Percentiles rank a stretch among this genome's conserved stretches.
These are phyloP conservation scores for Melinaea menophilus DNA, from an alignment of 2,888 invertebrate species.

Conservation along the genomic window DNA sequence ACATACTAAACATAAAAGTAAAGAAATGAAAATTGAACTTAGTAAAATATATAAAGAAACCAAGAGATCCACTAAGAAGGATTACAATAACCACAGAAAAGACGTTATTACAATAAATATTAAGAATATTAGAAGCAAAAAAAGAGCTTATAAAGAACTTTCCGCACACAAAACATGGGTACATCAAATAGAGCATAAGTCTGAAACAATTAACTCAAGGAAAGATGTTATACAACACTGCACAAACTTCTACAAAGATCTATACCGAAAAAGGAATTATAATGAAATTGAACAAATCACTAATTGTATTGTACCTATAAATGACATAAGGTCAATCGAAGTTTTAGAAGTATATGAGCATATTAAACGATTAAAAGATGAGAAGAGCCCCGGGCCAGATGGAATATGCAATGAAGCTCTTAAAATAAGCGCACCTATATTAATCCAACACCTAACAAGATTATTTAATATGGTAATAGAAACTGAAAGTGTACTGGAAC, in stretches of 20 bases:
- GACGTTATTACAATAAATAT: constrained; percentile 23
- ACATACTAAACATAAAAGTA: too few species aligned
- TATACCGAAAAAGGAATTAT: constrained; percentile 10
- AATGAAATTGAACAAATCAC: constrained; percentile 7
- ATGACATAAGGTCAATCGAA: constrained; percentile 7
- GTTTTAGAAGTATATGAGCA: too few species aligned
- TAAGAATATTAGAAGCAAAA: constrained; percentile 24
- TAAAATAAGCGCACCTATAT: constrained; percentile 23
- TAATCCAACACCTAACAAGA: constrained; percentile 21
- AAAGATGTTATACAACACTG: too few species aligned
- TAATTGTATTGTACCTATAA: background rate
- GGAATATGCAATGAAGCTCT: constrained; percentile 27
- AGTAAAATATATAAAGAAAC: too few species aligned
- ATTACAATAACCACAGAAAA: too few species aligned
- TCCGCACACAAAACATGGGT: constrained; percentile 10
- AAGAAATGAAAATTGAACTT: too few species aligned
- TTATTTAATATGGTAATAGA: constrained; percentile 21
- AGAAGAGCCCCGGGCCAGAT: constrained; percentile 19
- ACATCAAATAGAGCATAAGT: background rate
- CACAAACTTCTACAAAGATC: too few species aligned
- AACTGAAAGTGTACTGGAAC: background rate
- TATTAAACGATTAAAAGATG: too few species aligned
- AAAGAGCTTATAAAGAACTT: constrained; percentile 13
- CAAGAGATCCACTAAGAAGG: too few species aligned
- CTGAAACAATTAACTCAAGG: too few species aligned